A percentile compares a stretch with the other conserved stretches of the same genome.
Evolutionary conservation across 2,888 invertebrate genomes (phyloP).

Genomic region (Chloroclysta siterata): DNA sequence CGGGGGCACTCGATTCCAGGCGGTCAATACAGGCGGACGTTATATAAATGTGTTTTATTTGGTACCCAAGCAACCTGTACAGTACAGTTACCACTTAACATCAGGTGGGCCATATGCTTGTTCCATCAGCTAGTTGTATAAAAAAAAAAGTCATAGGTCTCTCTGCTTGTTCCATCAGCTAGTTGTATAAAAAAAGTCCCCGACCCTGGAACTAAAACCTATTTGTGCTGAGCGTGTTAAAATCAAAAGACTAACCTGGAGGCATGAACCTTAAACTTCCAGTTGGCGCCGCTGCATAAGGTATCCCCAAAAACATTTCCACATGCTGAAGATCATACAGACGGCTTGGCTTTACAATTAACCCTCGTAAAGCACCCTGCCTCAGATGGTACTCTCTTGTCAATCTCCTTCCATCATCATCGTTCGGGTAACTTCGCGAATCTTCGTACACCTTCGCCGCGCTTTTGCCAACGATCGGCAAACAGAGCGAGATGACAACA

Average conservation of each 20-base stretch:
- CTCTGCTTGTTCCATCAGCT: no score
- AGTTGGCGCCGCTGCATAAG: conserved; percentile 92
- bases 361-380: conserved; percentile 89
- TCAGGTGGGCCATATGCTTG: no score
- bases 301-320: conserved; percentile 91
- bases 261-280: conserved; percentile 93
- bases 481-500: conserved; percentile 75
- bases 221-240: no score
- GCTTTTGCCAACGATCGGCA: conserved; percentile 74
- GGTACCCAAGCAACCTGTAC: no score
- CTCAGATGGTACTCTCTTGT: conserved; percentile 87
- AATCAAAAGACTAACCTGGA: conserved; percentile 79
- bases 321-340: conserved; percentile 87
- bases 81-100: no score
- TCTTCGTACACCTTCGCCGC: conserved; percentile 68
- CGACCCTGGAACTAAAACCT: no score
- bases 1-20: no score
- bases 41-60: no score
- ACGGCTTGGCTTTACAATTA: conserved; percentile 86
- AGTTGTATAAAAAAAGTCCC: no score
- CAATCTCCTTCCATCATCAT: conserved; percentile 72
- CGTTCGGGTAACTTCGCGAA: conserved; percentile 61
- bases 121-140: no score
- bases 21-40: no score
- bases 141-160: no score